Base-by-base conservation (phyloP, 2,797 vertebrate species). In the Pampus argenteus region DNA sequence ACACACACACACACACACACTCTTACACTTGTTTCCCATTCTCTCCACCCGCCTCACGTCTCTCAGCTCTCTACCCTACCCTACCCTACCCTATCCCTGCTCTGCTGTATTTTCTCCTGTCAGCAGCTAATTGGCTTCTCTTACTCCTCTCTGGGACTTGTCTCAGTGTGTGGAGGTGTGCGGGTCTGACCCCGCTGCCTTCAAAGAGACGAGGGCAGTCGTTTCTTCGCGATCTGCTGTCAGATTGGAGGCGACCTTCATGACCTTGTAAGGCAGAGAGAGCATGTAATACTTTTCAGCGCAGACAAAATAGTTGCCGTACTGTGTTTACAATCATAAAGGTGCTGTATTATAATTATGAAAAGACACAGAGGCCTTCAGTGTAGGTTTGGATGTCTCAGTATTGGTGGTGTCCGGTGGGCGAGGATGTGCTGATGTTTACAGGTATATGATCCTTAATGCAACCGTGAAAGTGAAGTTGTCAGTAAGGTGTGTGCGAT, bases 91-190 rank as follows among this genome's bases (percentile, higher is more conserved):
- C 36, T 38, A 26, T 18, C 36, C 15, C 23, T 15, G 26, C 34
- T 55, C 36, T 18, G 55, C 58, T 57, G 22, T 31, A 66, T 83
- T 56, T 75, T 45, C 51, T n/a, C 48, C 47, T 49, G 42, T 82
- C 77, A 63, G 65, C 45, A 22, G 47, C 68, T 87, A 82, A 82
- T 78, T 87, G 74, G 68, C 66, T 49, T 47, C 62, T 71, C 31
- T 60, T 62, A 50, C 17, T n/a, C 66, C 56, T 71, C 58, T 45
- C 45, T 0, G 14, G 56, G 74, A 70, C 51, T 23, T 6, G 34
- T 63, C 28, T 62, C 26, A 20, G 36, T 56, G 26, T 29, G 25
- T 34, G 61, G 76, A 70, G 64, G 65, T 78, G 71, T 45, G 66
- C 3, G 78, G 22, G 59, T 78, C 42, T 63, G 66, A 71, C 57